phyloP scores from a whole-genome alignment of 2,888 invertebrate genomes.

The Polylopha cassiicola region DNA sequence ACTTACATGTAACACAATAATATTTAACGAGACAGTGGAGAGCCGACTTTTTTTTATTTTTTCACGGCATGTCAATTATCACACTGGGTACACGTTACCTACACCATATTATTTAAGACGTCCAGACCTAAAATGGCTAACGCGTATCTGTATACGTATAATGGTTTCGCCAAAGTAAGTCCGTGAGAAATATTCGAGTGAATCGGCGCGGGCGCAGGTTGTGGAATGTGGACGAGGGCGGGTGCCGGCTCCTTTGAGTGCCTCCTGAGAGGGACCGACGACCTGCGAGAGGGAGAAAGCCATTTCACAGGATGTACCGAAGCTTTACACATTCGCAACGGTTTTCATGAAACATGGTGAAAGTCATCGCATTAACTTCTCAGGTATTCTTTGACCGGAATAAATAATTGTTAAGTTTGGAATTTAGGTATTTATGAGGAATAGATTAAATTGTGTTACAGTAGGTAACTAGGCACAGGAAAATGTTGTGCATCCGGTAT shows the following conservation, averaged over 20 bases:
- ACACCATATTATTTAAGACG: slow-evolving; percentile 13
- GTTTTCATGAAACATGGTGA: slow-evolving; percentile 7
- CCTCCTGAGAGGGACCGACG: slow-evolving; percentile 62
- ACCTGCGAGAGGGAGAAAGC: slow-evolving; percentile 61
- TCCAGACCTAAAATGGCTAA: slow-evolving; percentile 29
- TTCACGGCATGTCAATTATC: slow-evolving; percentile 20
- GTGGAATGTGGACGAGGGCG: slow-evolving; percentile 72
- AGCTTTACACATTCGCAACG: slow-evolving; percentile 32
- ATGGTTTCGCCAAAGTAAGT: slow-evolving; percentile 71
- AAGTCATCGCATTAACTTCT: too few relatives aligned
- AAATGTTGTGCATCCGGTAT: too few relatives aligned
- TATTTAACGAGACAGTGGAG: too few relatives aligned
- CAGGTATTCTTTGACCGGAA: too few relatives aligned
- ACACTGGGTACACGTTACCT: slow-evolving; percentile 9
- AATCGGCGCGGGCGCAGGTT: slow-evolving; percentile 55
- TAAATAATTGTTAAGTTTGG: too few relatives aligned
- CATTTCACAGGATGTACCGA: slow-evolving; percentile 51
- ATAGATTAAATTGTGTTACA: too few relatives aligned
- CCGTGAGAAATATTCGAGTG: slow-evolving; percentile 76
- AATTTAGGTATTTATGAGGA: too few relatives aligned
- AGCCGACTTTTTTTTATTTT: too few relatives aligned
- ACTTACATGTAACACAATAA: too few relatives aligned
- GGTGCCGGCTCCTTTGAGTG: slow-evolving; percentile 74
- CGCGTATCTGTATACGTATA: slow-evolving; percentile 41
- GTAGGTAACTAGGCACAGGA: too few relatives aligned